These are phyloP conservation scores for Decapterus maruadsi DNA, from an alignment of 2,797 vertebrate genomes.

Conservation along the genomic window DNA sequence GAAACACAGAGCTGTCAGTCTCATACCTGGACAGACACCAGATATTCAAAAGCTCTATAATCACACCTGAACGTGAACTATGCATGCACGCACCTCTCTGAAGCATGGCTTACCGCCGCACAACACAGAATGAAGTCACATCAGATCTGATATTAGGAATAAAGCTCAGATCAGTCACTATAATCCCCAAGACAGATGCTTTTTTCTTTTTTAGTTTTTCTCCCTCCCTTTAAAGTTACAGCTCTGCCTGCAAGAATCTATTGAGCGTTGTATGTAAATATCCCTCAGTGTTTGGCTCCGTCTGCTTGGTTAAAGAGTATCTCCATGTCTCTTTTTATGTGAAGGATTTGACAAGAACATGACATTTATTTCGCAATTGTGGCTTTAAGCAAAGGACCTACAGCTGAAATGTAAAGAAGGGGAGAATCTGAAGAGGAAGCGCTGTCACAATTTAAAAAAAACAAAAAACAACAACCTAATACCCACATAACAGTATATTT, in stretches of 20 bases:
- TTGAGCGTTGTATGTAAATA: constrained; percentile 84
- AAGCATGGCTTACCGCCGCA: constrained; percentile 65
- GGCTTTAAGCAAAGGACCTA: constrained; percentile 62
- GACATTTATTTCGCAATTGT: constrained; percentile 59
- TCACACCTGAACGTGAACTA: constrained; percentile 54
- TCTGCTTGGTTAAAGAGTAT: constrained; percentile 76
- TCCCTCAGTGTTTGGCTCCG: constrained; percentile 76
- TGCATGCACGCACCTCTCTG: constrained; percentile 72
- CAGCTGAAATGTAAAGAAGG: constrained; percentile 5
- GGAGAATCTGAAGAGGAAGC: constrained; percentile 37
- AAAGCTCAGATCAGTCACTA: constrained; percentile 38
- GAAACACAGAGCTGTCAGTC: constrained; percentile 12
- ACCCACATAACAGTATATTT: constrained; percentile 18
- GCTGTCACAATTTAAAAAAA: neutral
- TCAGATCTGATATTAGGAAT: constrained; percentile 37
- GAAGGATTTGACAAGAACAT: constrained; percentile 72
- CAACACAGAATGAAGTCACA: constrained; percentile 43
- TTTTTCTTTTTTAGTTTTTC: constrained; percentile 23
- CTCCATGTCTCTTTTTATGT: constrained; percentile 79
- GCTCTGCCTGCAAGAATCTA: constrained; percentile 48
- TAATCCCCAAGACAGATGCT: constrained; percentile 22
- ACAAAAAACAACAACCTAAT: constrained; percentile 37
- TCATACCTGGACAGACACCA: constrained; percentile 24
- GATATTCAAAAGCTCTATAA: constrained; percentile 40
- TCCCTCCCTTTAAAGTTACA: constrained; percentile 34